A percentile compares a stretch with the other conserved stretches of the same genome.
Evolutionary conservation across 2,888 invertebrate genomes (phyloP).

Genomic region (Sturmia bella): DNA sequence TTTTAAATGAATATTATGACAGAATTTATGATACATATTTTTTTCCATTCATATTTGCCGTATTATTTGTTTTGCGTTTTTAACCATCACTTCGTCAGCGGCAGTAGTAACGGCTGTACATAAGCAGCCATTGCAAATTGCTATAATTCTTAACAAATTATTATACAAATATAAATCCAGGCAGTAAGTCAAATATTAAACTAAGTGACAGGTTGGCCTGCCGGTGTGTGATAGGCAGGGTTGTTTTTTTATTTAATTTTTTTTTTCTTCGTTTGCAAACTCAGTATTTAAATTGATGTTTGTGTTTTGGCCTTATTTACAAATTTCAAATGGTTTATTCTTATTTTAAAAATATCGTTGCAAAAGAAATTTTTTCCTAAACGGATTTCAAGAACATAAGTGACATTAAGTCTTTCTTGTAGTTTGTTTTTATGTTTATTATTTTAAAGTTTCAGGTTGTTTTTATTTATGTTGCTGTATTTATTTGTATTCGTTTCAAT

Average conservation of each 20-base stretch:
- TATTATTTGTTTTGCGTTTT: constrained; percentile 8
- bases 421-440: too few relatives aligned
- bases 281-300: too few relatives aligned
- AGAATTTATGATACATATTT: constrained; percentile 51
- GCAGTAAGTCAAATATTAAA: constrained; percentile 26
- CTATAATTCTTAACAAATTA: constrained; percentile 54
- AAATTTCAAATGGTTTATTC: too few relatives aligned
- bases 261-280: too few relatives aligned
- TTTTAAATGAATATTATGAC: constrained; percentile 68
- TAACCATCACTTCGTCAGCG: neutral
- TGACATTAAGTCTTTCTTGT: too few relatives aligned
- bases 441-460: too few relatives aligned
- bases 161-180: constrained; percentile 40
- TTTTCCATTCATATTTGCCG: constrained; percentile 10
- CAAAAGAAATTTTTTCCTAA: too few relatives aligned
- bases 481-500: too few relatives aligned
- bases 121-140: constrained; percentile 32
- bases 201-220: neutral
- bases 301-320: too few relatives aligned
- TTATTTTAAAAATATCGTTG: too few relatives aligned
- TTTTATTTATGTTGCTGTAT: too few relatives aligned
- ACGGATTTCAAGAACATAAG: too few relatives aligned
- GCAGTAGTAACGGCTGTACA: neutral
- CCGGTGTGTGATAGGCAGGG: neutral
- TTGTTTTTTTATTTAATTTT: neutral